Base-by-base conservation (phyloP, 2,888 invertebrate species). In the Phoenoteleia sp. region DNA sequence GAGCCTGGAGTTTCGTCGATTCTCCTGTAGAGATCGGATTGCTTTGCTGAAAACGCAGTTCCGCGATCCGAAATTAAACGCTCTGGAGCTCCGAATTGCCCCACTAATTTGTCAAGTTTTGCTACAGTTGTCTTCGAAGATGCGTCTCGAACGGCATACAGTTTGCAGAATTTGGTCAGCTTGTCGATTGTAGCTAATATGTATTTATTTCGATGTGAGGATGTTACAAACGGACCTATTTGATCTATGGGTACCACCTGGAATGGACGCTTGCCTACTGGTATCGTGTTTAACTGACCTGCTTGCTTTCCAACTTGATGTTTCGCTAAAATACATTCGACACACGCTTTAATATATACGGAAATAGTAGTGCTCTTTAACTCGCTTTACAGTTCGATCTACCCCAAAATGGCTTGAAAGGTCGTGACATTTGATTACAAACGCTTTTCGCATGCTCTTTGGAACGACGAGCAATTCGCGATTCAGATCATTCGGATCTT, bases 241-340 rank as follows among this genome's bases (percentile, higher is more conserved):
- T 89, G 84, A 54, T 89, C 89, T 0, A 87, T n/a, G 47, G 87
- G 86, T 0, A 88, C 33, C 0, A 69, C 39, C n/a, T 79, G 54
- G 36, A 88, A 87, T 7, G 82, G 86, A 42, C 85, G 21, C 17
- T 27, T 25, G 9, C 84, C 81, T n/a, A 82, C 64, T 23, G 80
- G 77, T 9, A 87, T 85, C 9, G 88, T 87, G 25, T 89, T 86
- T 3, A 89, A 42, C 4, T 80, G 54, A 17, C 88, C 87, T 5
- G 52, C 49, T 4, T n/a, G 27, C 19, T 11, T 17, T 2, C 89
- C 88, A 21, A 52, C 49, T 25, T 58, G 52, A 13, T 39, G 15
- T 54, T 88, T 87, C 11, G 56, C 58, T 17, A 75, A 21, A 19
- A 85, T 27, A 69, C 87, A 89, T 25, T 87, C 81, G 5, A 85